Evolutionary conservation across 2,113 vertebrate genomes (phyloP).

Genomic region (Zosterops hypoxanthus): DNA sequence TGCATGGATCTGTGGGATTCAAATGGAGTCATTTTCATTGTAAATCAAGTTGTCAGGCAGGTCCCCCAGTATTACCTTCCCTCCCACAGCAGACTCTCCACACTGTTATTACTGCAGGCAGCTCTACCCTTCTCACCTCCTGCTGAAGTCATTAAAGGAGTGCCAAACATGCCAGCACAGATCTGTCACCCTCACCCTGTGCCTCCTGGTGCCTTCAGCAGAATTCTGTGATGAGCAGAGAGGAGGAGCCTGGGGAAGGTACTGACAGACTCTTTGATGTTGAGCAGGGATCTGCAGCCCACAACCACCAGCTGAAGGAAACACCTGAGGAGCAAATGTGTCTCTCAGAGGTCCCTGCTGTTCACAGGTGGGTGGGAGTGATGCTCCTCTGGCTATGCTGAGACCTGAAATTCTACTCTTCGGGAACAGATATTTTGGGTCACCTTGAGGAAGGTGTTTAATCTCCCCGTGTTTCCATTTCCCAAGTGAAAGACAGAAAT

Average conservation of each 20-base stretch:
- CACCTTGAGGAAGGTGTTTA: slow-evolving; percentile 3
- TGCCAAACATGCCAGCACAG: rapidly evolving
- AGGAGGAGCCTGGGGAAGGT: not conserved
- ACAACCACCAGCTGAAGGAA: not conserved
- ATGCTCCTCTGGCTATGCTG: not conserved
- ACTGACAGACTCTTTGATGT: rapidly evolving
- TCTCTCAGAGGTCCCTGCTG: not conserved
- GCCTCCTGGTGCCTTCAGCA: not conserved
- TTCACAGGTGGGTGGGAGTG: not conserved
- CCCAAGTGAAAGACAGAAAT: not conserved
- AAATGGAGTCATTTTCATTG: not conserved
- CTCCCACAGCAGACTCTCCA: not conserved
- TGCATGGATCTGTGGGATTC: not conserved
- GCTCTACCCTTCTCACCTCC: not conserved
- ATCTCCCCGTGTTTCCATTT: not conserved
- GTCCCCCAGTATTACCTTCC: not conserved
- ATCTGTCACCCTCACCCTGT: not conserved
- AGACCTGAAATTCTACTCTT: not conserved
- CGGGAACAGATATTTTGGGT: not conserved
- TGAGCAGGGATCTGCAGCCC: not conserved
- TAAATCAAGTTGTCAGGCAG: not conserved
- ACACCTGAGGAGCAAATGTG: not conserved
- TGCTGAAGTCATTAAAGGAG: not conserved
- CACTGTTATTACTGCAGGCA: not conserved
- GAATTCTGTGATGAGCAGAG: not conserved